phyloP scores from a whole-genome alignment of 2,888 invertebrate genomes.

The Apoda limacodes region DNA sequence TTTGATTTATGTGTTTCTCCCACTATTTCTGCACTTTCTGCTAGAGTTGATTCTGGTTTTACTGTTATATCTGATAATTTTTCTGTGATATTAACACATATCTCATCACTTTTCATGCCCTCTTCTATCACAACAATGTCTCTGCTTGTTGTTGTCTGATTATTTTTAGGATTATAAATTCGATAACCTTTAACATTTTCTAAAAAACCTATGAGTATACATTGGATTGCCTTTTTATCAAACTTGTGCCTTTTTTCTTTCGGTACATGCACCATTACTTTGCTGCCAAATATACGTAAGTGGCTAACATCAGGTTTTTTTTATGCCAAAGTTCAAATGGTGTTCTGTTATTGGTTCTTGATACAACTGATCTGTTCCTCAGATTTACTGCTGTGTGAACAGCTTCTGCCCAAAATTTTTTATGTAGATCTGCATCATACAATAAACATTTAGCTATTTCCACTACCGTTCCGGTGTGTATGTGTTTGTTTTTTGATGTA shows the following conservation, averaged over 20 bases:
- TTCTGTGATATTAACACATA: neutral
- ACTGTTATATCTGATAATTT: neutral
- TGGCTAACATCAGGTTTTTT: slow-evolving; percentile 11
- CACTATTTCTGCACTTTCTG: neutral
- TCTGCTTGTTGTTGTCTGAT: slow-evolving; percentile 14
- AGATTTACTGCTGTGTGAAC: too few species aligned
- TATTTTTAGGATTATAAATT: slow-evolving; percentile 15
- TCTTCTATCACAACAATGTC: slow-evolving; percentile 18
- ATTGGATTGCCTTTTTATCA: slow-evolving; percentile 12
- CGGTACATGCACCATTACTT: slow-evolving; percentile 15
- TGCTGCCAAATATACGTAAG: slow-evolving; percentile 12
- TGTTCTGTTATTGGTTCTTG: slow-evolving; percentile 12
- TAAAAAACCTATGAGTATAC: slow-evolving; percentile 12
- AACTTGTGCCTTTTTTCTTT: slow-evolving; percentile 13
- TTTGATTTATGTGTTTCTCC: neutral
- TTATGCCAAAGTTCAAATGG: slow-evolving; percentile 17
- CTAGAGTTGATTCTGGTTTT: neutral
- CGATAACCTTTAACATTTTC: slow-evolving; percentile 16
- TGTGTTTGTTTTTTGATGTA: slow-evolving; percentile 19
- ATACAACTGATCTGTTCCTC: slow-evolving; percentile 8
- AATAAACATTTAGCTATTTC: neutral
- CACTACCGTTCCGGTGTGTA: slow-evolving; percentile 1
- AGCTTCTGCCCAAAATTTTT: slow-evolving; percentile 2
- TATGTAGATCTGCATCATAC: neutral
- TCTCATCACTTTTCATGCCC: neutral